Evolutionary conservation across 2,113 vertebrate species (phyloP), one percentile per base, ranked within the genome.

Genomic region (Zonotrichia leucophrys): DNA sequence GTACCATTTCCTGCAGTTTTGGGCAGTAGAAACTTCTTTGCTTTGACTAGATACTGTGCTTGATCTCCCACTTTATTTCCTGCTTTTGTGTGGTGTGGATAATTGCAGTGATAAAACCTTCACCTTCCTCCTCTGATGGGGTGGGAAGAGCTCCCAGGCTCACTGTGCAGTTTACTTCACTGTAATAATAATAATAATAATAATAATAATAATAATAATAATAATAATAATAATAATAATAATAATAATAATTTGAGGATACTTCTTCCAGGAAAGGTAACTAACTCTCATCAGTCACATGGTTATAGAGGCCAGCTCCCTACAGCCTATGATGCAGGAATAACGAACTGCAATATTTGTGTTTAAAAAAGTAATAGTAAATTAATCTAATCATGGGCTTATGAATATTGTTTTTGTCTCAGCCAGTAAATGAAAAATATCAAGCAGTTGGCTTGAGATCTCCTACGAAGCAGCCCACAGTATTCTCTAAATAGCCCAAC

Each of bases 391-490:
- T 55, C 20, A 21, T 8, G 46, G 30, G 5, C 66, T 90, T 93
- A 47, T 90, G 8, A 56, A 41, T 27, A 21, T 95, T 80, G 79
- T 41, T 95, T 92, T 79, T 52, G 22, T 70, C 75, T 74, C 67
- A 86, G 82, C 10, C 75, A 70, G 25, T 46, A 90, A 74, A 88
- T 70, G 52, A 73, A 91, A 95, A 97, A 83, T 80, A 92, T 15
- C 87, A 92, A 75, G 84, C 62, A 74, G 87, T 52, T 94, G 67
- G 30, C 59, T 94, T 74, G 79, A 81, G 79, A 90, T 83, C 59
- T 90, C 88, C 92, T 60, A 67, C 8, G 1, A 74, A 85, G 85
- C 92, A 92, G 88, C 94, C 93, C 82, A 95, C 92, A 23, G 56
- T 20, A 18, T 67, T 93, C 93, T 4, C 9, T 55, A 95, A 96